Conservation (phyloP, 1,140 invertebrate species). For the Maconellicoccus hirsutus region DNA sequence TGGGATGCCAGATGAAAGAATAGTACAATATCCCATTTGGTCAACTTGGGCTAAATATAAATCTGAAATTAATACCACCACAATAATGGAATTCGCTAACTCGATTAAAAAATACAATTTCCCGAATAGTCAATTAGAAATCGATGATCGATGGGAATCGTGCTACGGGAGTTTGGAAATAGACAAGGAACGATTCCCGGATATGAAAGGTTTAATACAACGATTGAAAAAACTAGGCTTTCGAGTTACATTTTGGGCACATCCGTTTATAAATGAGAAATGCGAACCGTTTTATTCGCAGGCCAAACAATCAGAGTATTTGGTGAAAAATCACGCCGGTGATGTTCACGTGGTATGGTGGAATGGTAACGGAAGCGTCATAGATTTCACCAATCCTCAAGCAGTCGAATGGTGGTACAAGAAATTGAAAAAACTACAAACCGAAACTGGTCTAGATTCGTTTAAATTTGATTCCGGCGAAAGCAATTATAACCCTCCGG, state of each 20-base stretch:
- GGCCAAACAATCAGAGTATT: constrained; percentile 36
- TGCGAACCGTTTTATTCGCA: constrained; percentile 48
- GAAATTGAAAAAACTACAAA: constrained; percentile 46
- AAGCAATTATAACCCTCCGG: constrained; percentile 28
- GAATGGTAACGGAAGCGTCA: constrained; percentile 51
- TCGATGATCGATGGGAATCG: constrained; percentile 83
- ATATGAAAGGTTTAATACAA: neutral
- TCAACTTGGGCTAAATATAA: constrained; percentile 81
- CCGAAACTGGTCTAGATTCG: constrained; percentile 57
- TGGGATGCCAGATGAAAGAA: constrained; percentile 48
- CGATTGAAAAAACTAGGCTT: constrained; percentile 26
- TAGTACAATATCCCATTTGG: constrained; percentile 61
- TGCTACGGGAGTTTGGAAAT: constrained; percentile 70
- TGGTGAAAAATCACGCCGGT: constrained; percentile 46
- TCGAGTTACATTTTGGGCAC: constrained; percentile 65
- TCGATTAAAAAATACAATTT: constrained; percentile 59
- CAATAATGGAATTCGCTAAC: constrained; percentile 54
- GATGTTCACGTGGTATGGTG: constrained; percentile 61
- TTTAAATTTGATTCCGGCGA: constrained; percentile 82
- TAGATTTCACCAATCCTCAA: constrained; percentile 66
- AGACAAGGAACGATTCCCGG: neutral
- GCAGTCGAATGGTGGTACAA: constrained; percentile 54
- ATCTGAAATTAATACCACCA: constrained; percentile 49
- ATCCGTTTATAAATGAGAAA: constrained; percentile 74
- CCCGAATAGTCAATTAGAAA: constrained; percentile 68